Conservation (phyloP, 2,797 vertebrate species). For the Propithecus perrieri region DNA sequence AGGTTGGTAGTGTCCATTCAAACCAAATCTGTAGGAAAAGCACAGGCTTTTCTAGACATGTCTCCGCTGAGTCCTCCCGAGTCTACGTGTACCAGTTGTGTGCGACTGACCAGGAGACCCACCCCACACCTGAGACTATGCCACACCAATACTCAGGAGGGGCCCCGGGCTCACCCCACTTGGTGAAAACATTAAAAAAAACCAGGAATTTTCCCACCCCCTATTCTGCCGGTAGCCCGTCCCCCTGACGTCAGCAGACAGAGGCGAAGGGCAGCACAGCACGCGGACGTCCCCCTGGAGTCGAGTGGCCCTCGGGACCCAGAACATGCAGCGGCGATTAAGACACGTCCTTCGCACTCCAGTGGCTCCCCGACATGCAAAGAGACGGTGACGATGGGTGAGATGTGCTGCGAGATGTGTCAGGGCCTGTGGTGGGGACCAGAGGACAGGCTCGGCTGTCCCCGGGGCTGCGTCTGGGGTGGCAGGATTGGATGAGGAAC, state of each 20-base stretch:
- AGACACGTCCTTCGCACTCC: not conserved
- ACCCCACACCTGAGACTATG: accelerated
- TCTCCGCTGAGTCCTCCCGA: not conserved
- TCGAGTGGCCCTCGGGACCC: accelerated
- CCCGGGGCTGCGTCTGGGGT: too few relatives aligned
- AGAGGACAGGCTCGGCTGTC: not conserved
- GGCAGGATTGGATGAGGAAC: not conserved
- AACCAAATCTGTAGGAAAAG: not conserved
- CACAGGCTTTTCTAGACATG: not conserved
- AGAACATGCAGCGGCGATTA: accelerated
- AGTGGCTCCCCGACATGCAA: not conserved
- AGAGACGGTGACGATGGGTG: accelerated
- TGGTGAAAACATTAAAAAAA: not conserved
- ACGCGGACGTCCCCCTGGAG: accelerated
- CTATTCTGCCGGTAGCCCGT: too few relatives aligned
- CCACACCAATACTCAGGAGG: not conserved
- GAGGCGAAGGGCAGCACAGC: accelerated
- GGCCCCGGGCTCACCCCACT: not conserved
- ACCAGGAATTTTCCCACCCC: not conserved
- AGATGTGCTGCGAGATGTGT: not conserved
- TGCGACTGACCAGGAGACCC: not conserved
- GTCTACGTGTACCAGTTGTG: accelerated
- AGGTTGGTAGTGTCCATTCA: too few relatives aligned
- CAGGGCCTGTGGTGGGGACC: too few relatives aligned
- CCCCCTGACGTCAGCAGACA: accelerated